Conservation (phyloP, 1,140 invertebrate species). For the Euborellia annulipes region DNA sequence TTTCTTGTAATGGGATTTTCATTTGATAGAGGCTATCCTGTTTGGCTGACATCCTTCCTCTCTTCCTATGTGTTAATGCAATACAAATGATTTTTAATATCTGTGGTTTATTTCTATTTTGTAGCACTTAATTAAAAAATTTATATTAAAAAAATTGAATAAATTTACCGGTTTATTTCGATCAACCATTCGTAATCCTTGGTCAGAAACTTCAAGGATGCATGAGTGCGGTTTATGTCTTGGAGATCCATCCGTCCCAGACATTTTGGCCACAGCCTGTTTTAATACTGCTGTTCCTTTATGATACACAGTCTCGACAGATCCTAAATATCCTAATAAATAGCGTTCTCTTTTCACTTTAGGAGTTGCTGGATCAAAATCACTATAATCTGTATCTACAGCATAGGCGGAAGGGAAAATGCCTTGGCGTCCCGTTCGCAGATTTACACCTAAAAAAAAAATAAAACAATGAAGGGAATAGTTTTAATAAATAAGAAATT, state of each 20-base stretch:
- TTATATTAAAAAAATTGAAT: too few relatives aligned
- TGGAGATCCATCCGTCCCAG: conserved; percentile 38
- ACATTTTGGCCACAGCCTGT: conserved; percentile 69
- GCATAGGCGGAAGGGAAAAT: conserved; percentile 95
- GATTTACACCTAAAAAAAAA: conserved; percentile 63
- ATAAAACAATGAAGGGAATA: too few relatives aligned
- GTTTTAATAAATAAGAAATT: too few relatives aligned
- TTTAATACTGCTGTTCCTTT: conserved; percentile 83
- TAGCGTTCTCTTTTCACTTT: conserved; percentile 78
- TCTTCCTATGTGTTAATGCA: too few relatives aligned
- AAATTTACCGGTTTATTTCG: conserved; percentile 44
- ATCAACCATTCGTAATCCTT: conserved; percentile 87
- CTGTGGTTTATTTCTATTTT: too few relatives aligned
- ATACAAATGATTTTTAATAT: too few relatives aligned
- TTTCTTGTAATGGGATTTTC: too few relatives aligned
- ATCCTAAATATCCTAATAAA: conserved; percentile 84
- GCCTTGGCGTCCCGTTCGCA: conserved; percentile 79
- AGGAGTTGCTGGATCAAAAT: conserved; percentile 73
- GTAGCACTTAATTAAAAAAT: too few relatives aligned
- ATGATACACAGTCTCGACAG: conserved; percentile 84
- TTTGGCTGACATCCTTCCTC: too few relatives aligned
- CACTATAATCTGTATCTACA: conserved; percentile 88
- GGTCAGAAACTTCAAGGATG: conserved; percentile 87
- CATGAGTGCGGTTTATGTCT: conserved; percentile 53
- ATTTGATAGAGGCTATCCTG: too few relatives aligned